A percentile compares a stretch with the other conserved stretches of the same genome.
phyloP scores from a whole-genome alignment of 2,888 invertebrate genomes.

The Drosophila fungiperda region DNA sequence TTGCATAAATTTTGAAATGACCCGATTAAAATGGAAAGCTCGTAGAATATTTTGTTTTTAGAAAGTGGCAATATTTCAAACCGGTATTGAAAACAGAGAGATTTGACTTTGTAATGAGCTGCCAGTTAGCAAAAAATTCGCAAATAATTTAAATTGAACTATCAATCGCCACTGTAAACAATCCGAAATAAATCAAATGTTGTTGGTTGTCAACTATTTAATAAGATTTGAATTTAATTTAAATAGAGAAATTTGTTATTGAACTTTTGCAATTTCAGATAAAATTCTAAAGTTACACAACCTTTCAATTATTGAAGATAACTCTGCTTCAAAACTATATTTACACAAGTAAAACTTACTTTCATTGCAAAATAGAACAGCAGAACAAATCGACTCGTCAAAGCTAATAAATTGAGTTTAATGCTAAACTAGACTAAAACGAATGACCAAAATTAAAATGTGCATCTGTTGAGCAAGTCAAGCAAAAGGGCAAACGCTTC shows the following conservation, averaged over 20 bases:
- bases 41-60: constrained; percentile 19
- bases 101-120: constrained; percentile 33
- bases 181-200: too few species aligned
- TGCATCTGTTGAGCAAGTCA: constrained; percentile 15
- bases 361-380: background rate
- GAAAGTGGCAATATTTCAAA: constrained; percentile 40
- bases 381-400: background rate
- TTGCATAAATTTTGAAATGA: constrained; percentile 12
- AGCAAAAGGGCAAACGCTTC: constrained; percentile 34
- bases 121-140: constrained; percentile 1
- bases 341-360: background rate
- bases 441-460: constrained; percentile 2
- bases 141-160: constrained; percentile 1
- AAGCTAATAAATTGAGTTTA: background rate
- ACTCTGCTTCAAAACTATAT: background rate
- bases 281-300: background rate
- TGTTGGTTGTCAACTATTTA: too few species aligned
- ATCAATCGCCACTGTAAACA: background rate
- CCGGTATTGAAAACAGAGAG: constrained; percentile 24
- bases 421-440: background rate
- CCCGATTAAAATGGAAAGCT: constrained; percentile 24
- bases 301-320: background rate
- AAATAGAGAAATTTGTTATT: too few species aligned
- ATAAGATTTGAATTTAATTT: background rate
- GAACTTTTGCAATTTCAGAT: background rate